Base-by-base conservation (phyloP, 2,113 vertebrate genomes). In the Hucho hucho region DNA sequence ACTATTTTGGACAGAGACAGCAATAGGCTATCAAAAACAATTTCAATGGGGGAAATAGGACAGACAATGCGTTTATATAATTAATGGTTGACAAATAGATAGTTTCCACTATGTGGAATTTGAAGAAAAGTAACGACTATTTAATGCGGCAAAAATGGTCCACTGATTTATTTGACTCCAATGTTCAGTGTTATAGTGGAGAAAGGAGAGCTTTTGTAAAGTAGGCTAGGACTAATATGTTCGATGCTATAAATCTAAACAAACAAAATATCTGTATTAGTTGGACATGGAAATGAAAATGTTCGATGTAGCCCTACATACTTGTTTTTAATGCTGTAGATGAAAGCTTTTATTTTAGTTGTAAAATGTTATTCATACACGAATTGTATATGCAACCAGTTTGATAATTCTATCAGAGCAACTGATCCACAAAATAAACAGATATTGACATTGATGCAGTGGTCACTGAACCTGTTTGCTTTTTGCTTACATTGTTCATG, bases 41-140 rank as follows among this genome's bases (percentile, higher is more conserved):
- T 22, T 61, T 22, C 6, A 61, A n/a, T 22, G 82, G 79, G 79
- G 80, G 73, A 2, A 18, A 32, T 26, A 66, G 12, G 16, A 66
- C 32, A 28, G 25, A 29, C 6, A 18, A 32, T 37, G 4, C 12
- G 64, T 32, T 66, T 66, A 28, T 66, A 32, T 43, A 12, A 43
- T 43, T 32, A 29, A 29, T 14, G 3, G 64, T 77, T 81, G 87
- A 83, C 9, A 2, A 43, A 9, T 94, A 89, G 37, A 43, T 43
- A 11, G 91, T 97, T 96, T 98, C 97, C 97, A 98, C 97, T 93
- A 92, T 98, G 96, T 98, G 97, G 96, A 98, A 95, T 94, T 89
- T 92, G 92, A 95, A 92, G 92, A 94, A 81, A 81, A 90, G 75
- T 46, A 75, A 77, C 53, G 84, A 77, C 90, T 95, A 95, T 96